Percentiles rank a stretch among this genome's conserved stretches.
These are phyloP conservation scores for Neogobius melanostomus DNA, from an alignment of 2,113 vertebrate species.

Conservation along the genomic window DNA sequence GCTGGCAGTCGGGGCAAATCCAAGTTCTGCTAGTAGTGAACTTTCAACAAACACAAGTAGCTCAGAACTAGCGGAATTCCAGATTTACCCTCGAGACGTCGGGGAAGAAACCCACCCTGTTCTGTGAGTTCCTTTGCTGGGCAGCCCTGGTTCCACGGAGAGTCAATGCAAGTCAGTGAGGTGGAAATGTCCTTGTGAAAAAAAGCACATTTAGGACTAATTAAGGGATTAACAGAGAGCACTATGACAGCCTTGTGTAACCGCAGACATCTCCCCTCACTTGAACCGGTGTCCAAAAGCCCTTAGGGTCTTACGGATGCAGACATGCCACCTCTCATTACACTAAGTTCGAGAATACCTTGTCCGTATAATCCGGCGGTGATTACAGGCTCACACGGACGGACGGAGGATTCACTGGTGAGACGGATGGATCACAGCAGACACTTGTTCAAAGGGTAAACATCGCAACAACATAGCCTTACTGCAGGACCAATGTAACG, in stretches of 20 bases:
- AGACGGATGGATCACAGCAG: neutral
- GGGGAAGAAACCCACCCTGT: conserved; percentile 10
- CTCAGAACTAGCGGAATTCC: conserved; percentile 86
- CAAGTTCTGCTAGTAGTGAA: conserved; percentile 86
- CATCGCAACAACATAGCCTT: neutral
- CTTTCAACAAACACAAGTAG: conserved; percentile 78
- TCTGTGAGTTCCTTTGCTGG: conserved; percentile 16
- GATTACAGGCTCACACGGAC: neutral
- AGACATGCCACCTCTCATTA: conserved; percentile 68
- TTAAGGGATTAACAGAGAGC: conserved; percentile 60
- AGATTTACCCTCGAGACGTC: conserved; percentile 71
- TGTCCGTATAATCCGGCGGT: conserved; percentile 73
- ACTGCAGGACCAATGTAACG: neutral
- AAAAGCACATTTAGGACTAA: conserved; percentile 9
- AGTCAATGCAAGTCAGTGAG: conserved; percentile 8
- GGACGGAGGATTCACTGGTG: neutral
- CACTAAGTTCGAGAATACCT: conserved; percentile 54
- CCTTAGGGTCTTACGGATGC: conserved; percentile 68
- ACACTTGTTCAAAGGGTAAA: too few species aligned
- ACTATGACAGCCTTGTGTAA: conserved; percentile 54
- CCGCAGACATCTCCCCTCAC: conserved; percentile 53
- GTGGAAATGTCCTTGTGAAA: conserved; percentile 21
- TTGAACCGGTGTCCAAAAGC: conserved; percentile 66
- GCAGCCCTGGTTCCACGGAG: conserved; percentile 19
- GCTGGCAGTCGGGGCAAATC: conserved; percentile 72